phyloP scores from a whole-genome alignment of 2,888 invertebrate species.

The Ypsolopha scabrella region DNA sequence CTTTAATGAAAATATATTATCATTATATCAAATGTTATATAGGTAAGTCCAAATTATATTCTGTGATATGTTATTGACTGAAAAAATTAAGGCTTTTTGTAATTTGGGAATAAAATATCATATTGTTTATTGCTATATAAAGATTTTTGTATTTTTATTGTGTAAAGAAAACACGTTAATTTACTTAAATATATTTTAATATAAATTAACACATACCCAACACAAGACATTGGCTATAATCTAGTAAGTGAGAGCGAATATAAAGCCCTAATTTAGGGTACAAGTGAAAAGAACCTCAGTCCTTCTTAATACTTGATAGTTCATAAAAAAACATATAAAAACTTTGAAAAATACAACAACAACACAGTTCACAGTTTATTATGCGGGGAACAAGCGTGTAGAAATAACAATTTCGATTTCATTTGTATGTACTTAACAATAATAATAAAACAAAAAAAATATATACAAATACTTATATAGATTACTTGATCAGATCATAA shows the following conservation, averaged over 20 bases:
- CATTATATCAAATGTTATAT: slow-evolving; percentile 1
- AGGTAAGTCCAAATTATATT: slow-evolving; percentile 10
- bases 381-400: no score
- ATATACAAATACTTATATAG: neutral
- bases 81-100: slow-evolving; percentile 27
- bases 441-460: neutral
- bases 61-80: slow-evolving; percentile 52
- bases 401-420: neutral
- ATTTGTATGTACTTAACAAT: neutral
- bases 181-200: slow-evolving; percentile 61
- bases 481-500: neutral
- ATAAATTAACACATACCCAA: slow-evolving; percentile 69
- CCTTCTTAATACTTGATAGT: slow-evolving; percentile 52
- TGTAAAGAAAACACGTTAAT: slow-evolving; percentile 12
- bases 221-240: slow-evolving; percentile 58
- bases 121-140: no score
- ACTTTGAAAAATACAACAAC: neutral
- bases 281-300: slow-evolving; percentile 65
- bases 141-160: no score
- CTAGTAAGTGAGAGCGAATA: slow-evolving; percentile 55
- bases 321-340: slow-evolving; percentile 4
- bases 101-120: no score
- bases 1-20: neutral
- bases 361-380: neutral
- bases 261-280: slow-evolving; percentile 70